Conservation (phyloP, 2,113 vertebrate genomes). For the Ammodytes marinus region DNA sequence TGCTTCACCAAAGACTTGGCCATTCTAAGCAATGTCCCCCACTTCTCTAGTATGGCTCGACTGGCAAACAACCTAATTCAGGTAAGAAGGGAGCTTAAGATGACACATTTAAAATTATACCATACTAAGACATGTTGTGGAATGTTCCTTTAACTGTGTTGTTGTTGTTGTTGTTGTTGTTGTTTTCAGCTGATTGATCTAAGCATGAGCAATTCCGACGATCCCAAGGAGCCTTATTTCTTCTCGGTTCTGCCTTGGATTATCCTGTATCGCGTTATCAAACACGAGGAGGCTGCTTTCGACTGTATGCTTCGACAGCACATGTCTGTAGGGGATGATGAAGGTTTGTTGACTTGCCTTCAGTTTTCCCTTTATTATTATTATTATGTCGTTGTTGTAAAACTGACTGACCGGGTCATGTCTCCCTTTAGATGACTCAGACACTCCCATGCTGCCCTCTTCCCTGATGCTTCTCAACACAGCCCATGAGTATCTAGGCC, state of each 20-base stretch:
- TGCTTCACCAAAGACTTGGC: conserved; percentile 86
- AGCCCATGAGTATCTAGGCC: conserved; percentile 95
- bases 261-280: conserved; percentile 92
- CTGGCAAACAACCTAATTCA: conserved; percentile 96
- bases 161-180: conserved; percentile 13
- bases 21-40: conserved; percentile 84
- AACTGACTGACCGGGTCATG: conserved; percentile 22
- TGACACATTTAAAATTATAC: neutral
- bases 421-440: conserved; percentile 79
- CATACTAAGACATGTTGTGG: neutral
- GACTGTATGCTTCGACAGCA: conserved; percentile 89
- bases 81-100: conserved; percentile 77
- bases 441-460: conserved; percentile 92
- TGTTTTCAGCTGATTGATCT: conserved; percentile 91
- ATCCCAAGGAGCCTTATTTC: conserved; percentile 93
- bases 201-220: conserved; percentile 94
- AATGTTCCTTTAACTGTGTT: neutral
- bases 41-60: conserved; percentile 86
- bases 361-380: conserved; percentile 4
- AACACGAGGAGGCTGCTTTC: conserved; percentile 93
- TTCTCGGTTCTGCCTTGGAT: conserved; percentile 97
- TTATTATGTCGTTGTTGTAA: neutral
- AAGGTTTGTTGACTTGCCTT: conserved; percentile 82
- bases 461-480: conserved; percentile 97
- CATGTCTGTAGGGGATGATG: conserved; percentile 85